Percentiles rank a stretch among this genome's conserved stretches.
These are phyloP conservation scores for Autographa pulchrina DNA, from an alignment of 2,888 invertebrate species.

Conservation along the genomic window DNA sequence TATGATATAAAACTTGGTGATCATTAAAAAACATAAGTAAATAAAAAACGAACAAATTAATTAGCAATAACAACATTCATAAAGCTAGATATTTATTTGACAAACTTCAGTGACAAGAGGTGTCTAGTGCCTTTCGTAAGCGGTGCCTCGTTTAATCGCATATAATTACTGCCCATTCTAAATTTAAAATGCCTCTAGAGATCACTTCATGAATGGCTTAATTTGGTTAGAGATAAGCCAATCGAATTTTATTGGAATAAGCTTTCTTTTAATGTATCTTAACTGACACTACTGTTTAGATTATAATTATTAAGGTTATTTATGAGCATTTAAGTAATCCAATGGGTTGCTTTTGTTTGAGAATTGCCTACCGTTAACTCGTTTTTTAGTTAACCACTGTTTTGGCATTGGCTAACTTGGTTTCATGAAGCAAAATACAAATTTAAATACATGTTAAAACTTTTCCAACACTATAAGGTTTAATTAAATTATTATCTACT, in stretches of 20 bases:
- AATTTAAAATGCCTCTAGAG: constrained; percentile 16
- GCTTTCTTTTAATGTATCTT: constrained; percentile 9
- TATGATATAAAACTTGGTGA: too few species aligned
- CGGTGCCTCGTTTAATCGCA: constrained; percentile 19
- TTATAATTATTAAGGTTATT: neutral
- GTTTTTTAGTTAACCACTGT: neutral
- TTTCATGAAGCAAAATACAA: neutral
- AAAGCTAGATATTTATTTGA: neutral
- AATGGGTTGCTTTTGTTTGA: neutral
- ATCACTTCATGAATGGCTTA: constrained; percentile 25
- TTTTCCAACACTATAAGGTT: neutral
- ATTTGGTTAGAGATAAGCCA: constrained; percentile 38
- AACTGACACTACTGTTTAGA: neutral
- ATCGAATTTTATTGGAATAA: constrained; percentile 15
- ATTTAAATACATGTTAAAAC: neutral
- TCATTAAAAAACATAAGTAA: too few species aligned
- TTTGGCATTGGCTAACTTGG: neutral
- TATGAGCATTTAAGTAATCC: neutral
- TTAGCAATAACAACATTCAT: too few species aligned
- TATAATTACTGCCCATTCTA: constrained; percentile 13
- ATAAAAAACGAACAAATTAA: too few species aligned
- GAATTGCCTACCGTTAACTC: neutral
- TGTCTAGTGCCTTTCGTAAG: constrained; percentile 5
- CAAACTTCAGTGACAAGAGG: neutral
- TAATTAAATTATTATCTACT: neutral